phyloP scores from a whole-genome alignment of 1,140 invertebrate genomes.

The Cephus cinctus region DNA sequence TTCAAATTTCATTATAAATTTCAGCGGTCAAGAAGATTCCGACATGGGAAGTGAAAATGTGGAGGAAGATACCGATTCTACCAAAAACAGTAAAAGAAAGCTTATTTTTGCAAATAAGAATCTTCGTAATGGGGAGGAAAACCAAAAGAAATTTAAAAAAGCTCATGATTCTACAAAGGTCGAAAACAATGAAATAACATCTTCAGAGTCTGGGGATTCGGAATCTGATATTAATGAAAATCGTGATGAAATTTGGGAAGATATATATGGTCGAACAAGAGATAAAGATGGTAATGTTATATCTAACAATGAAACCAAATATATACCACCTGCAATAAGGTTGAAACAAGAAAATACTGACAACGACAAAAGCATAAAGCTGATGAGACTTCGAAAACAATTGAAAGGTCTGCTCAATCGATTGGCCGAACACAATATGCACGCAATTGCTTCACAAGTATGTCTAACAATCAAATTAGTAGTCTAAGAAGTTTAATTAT shows the following conservation, averaged over 20 bases:
- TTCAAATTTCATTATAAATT: too few species aligned
- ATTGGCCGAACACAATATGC: conserved; percentile 84
- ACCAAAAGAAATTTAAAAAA: too few species aligned
- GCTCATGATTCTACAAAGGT: too few species aligned
- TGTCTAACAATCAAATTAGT: conserved; percentile 30
- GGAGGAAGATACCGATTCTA: too few species aligned
- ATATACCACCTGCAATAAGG: conserved; percentile 81
- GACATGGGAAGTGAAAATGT: too few species aligned
- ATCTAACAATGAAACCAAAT: conserved; percentile 62
- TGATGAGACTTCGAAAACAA: conserved; percentile 69
- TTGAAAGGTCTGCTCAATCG: conserved; percentile 88
- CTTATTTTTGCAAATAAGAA: too few species aligned
- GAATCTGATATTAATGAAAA: background rate
- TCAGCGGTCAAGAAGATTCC: too few species aligned
- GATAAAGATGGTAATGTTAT: conserved; percentile 79
- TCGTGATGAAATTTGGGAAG: conserved; percentile 67
- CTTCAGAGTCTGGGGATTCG: too few species aligned
- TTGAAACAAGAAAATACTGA: conserved; percentile 54
- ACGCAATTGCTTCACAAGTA: conserved; percentile 72
- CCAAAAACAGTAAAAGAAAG: too few species aligned
- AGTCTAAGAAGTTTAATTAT: conserved; percentile 4
- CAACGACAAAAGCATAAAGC: conserved; percentile 59
- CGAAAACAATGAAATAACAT: too few species aligned
- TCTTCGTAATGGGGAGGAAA: too few species aligned
- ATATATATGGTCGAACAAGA: conserved; percentile 89